Conservation (phyloP, 2,888 invertebrate genomes). For the Emmelina monodactyla region DNA sequence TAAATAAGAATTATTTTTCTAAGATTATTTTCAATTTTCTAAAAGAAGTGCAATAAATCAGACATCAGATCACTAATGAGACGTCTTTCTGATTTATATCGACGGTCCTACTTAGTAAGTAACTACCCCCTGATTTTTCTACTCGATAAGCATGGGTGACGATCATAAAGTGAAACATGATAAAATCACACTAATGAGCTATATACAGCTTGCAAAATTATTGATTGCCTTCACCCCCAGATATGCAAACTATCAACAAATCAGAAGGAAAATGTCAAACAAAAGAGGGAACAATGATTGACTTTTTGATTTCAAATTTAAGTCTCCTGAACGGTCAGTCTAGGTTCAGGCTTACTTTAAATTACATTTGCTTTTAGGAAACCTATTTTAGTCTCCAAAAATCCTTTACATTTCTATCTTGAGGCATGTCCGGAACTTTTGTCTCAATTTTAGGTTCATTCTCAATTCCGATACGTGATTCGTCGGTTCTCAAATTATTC, state of each 20-base stretch:
- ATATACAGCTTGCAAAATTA: too few species aligned
- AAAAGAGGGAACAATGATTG: too few species aligned
- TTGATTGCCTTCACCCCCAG: too few species aligned
- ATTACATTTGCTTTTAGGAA: too few species aligned
- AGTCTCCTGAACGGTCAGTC: too few species aligned
- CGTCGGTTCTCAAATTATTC: slow-evolving; percentile 65
- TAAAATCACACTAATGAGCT: slow-evolving; percentile 60
- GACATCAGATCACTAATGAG: slow-evolving; percentile 44
- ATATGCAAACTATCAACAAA: too few species aligned
- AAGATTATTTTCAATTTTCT: too few species aligned
- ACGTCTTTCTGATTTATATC: slow-evolving; percentile 58
- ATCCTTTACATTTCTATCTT: not conserved
- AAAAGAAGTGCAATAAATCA: too few species aligned
- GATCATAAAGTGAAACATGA: slow-evolving; percentile 67
- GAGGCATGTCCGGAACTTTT: slow-evolving; percentile 52
- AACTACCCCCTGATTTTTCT: slow-evolving; percentile 53
- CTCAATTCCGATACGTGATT: slow-evolving; percentile 65
- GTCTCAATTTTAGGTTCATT: slow-evolving; percentile 63
- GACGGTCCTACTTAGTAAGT: slow-evolving; percentile 22
- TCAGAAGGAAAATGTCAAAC: too few species aligned
- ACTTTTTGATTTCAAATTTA: too few species aligned
- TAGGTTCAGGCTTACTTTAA: too few species aligned
- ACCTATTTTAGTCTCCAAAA: not conserved
- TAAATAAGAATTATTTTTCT: not conserved
- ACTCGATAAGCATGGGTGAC: slow-evolving; percentile 57